Evolutionary conservation across 1,140 invertebrate genomes (phyloP).

Genomic region (Sinella curviseta): DNA sequence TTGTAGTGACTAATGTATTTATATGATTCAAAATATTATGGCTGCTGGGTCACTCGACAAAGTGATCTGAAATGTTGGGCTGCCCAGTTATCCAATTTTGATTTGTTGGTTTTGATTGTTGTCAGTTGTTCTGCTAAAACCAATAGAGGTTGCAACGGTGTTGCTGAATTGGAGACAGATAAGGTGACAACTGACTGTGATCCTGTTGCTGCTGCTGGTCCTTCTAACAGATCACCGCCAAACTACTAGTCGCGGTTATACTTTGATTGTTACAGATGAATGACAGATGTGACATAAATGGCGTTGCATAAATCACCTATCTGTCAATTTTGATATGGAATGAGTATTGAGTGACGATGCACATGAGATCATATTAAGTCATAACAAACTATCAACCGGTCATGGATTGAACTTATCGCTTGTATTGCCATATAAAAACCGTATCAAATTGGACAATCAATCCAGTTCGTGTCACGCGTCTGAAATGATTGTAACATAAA

Average conservation of each 20-base stretch:
- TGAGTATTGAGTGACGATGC: not conserved
- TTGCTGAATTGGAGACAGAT: constrained; percentile 9
- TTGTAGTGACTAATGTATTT: not conserved
- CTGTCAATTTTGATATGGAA: not conserved
- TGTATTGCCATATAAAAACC: no score
- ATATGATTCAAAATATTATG: not conserved
- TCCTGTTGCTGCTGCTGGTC: not conserved
- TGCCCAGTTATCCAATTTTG: not conserved
- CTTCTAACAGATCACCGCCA: not conserved
- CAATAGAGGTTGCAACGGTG: not conserved
- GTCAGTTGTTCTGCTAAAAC: not conserved
- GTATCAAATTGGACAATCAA: no score
- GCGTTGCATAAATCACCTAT: constrained; percentile 11
- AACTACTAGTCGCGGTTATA: no score
- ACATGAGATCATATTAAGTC: no score
- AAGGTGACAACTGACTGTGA: constrained; percentile 14
- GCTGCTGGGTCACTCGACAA: not conserved
- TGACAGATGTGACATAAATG: constrained; percentile 20
- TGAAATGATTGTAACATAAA: no score
- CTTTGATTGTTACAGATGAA: not conserved
- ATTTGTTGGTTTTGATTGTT: not conserved
- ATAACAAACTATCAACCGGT: no score
- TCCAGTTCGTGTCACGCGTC: no score
- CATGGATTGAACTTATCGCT: no score
- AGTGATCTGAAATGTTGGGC: no score